phyloP scores from a whole-genome alignment of 2,113 vertebrate species.

The Archilochus colubris region DNA sequence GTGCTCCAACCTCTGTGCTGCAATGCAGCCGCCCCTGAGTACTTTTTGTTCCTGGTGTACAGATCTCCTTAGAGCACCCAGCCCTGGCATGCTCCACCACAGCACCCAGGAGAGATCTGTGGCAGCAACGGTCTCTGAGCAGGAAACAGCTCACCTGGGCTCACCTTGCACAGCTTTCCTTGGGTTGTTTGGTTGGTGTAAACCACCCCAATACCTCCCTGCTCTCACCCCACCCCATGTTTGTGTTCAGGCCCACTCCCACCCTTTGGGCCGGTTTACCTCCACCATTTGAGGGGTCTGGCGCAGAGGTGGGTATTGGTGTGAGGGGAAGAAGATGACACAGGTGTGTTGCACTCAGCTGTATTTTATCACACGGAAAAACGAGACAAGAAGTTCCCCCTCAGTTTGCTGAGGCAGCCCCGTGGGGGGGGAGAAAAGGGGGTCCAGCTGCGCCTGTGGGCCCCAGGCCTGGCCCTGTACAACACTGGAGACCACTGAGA shows the following conservation, averaged over 20 bases:
- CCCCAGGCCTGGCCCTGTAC: conserved; percentile 36
- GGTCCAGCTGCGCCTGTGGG: not conserved
- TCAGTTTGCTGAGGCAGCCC: not conserved
- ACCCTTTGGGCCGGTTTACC: not conserved
- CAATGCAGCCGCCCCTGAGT: not conserved
- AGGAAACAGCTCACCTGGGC: too few relatives aligned
- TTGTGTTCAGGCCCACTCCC: not conserved
- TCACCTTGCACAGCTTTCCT: not conserved
- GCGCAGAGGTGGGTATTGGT: fast-evolving
- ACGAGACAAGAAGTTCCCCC: conserved; percentile 2
- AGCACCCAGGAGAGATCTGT: not conserved
- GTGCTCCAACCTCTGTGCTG: not conserved
- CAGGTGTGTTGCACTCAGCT: not conserved
- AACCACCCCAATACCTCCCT: fast-evolving
- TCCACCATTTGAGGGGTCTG: too few relatives aligned
- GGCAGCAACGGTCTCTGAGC: not conserved
- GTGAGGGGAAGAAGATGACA: not conserved
- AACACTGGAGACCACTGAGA: conserved; percentile 17
- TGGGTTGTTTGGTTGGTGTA: not conserved
- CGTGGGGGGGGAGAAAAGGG: not conserved
- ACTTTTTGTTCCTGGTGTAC: fast-evolving
- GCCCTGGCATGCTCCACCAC: not conserved
- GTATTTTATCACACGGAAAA: conserved; percentile 21
- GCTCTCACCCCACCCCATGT: fast-evolving
- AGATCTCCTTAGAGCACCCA: fast-evolving